Evolutionary conservation across 2,888 invertebrate species (phyloP), one percentile per base, ranked within the genome.

Genomic region (Tromatobia lineatoria): DNA sequence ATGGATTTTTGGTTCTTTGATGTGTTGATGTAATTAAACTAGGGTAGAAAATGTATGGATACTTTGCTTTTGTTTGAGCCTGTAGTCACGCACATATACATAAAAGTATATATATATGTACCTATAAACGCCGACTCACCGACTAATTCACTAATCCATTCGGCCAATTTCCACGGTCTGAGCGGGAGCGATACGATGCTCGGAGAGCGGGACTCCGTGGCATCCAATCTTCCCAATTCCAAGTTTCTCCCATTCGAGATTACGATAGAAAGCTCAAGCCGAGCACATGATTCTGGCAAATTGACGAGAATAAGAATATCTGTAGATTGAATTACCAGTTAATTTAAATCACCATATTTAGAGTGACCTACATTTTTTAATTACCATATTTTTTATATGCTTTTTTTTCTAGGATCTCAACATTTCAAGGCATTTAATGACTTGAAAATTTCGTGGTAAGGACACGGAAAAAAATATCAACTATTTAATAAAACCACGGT

Each of bases 61-160:
- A 29, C 34, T n/a, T 15, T 34, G 59, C 2, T 78, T 78, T 74
- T 82, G 82, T 10, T n/a, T 11, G 8, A 64, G 11, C 74, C 82
- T 78, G 82, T 82, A 82, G 15, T 25, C 25, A 50, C 52, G 11
- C 25, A 3, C 38, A 20, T 82, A 25, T 38, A 29, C 45, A 23
- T n/a, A 29, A 18, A 42, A 52, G 20, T 20, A 20, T 13, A n/a
- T 34, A 66, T 29, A 42, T 20, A 29, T 52, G 42, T 66, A 47
- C 57, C 71, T 57, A 38, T 47, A 79, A 83, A 61, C 74, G 54
- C 54, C 69, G 74, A 79, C 79, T 83, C 67, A 79, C 61, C 69
- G 69, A 74, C 83, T 80, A 83, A 83, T 83, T 83, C 80, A 59
- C 75, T 75, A 66, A 83, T 83, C 80, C 83, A 83, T 83, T 78